These are phyloP conservation scores for Epizoanthus rinbou DNA, from an alignment of 92 coral and sea anemone species.

Conservation along the genomic window DNA sequence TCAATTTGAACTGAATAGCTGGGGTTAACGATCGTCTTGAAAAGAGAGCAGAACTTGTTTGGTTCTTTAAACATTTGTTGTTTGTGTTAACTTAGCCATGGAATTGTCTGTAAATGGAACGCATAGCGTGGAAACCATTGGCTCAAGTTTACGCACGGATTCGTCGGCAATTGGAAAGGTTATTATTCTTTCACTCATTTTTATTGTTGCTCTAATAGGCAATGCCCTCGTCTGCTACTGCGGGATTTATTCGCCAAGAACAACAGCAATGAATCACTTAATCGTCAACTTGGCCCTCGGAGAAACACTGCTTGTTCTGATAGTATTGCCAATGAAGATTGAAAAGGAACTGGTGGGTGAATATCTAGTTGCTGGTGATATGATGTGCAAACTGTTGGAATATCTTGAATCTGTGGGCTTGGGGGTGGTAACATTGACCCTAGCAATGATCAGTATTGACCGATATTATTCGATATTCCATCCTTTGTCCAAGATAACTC, in stretches of 20 bases:
- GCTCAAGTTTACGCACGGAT: constrained; percentile 20
- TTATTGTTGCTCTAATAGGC: constrained; percentile 73
- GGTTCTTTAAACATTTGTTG: background rate
- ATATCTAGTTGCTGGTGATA: constrained; percentile 59
- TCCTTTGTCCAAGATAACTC: constrained; percentile 88
- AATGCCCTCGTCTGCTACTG: constrained; percentile 92
- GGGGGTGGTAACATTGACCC: constrained; percentile 80
- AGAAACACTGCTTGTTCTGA: constrained; percentile 71
- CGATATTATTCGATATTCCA: constrained; percentile 85
- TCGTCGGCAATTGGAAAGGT: constrained; percentile 79
- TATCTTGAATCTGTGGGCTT: constrained; percentile 88
- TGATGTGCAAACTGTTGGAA: constrained; percentile 83
- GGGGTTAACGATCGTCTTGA: background rate
- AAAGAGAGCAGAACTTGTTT: background rate
- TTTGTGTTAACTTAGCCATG: constrained; percentile 3
- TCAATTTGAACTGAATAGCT: background rate
- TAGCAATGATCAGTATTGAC: constrained; percentile 86
- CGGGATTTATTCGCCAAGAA: constrained; percentile 85
- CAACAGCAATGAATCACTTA: constrained; percentile 94
- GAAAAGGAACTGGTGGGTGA: constrained; percentile 77
- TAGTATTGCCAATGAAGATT: constrained; percentile 85
- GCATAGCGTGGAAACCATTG: constrained; percentile 6
- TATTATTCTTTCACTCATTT: constrained; percentile 69
- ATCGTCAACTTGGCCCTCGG: constrained; percentile 95
- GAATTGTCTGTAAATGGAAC: constrained; percentile 28